Conservation (phyloP, 2,113 vertebrate genomes). For the Pituophis catenifer region DNA sequence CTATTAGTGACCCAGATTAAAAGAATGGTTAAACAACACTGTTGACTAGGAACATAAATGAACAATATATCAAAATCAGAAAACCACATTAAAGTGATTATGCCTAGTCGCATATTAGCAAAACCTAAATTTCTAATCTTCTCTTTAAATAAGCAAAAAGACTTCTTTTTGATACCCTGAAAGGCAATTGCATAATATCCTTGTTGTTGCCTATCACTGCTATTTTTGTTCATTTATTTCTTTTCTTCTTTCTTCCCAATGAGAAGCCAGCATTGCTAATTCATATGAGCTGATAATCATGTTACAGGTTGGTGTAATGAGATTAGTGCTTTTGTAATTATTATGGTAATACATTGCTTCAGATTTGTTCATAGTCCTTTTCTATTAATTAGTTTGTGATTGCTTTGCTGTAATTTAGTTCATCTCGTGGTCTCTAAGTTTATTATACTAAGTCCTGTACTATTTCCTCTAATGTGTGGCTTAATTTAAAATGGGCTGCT, state of each 20-base stretch:
- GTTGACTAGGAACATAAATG: background rate
- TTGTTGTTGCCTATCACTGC: constrained; percentile 29
- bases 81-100: background rate
- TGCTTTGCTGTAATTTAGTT: constrained; percentile 57
- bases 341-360: constrained; percentile 56
- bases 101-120: background rate
- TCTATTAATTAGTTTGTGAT: constrained; percentile 59
- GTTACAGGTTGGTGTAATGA: constrained; percentile 60
- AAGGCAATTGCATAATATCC: constrained; percentile 9
- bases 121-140: background rate
- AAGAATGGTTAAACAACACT: background rate
- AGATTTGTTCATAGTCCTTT: constrained; percentile 46
- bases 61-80: background rate
- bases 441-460: constrained; percentile 42
- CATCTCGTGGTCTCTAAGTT: constrained; percentile 43
- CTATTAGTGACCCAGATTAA: constrained; percentile 11
- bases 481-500: constrained; percentile 22
- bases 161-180: fast-evolving
- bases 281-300: constrained; percentile 53
- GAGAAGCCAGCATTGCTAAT: constrained; percentile 50
- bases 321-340: constrained; percentile 62
- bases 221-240: constrained; percentile 23
- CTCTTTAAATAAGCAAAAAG: background rate
- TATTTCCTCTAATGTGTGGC: constrained; percentile 35
- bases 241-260: background rate